A percentile compares a stretch with the other conserved stretches of the same genome.
phyloP scores from a whole-genome alignment of 2,888 invertebrate species.

The Mechanitis messenoides region DNA sequence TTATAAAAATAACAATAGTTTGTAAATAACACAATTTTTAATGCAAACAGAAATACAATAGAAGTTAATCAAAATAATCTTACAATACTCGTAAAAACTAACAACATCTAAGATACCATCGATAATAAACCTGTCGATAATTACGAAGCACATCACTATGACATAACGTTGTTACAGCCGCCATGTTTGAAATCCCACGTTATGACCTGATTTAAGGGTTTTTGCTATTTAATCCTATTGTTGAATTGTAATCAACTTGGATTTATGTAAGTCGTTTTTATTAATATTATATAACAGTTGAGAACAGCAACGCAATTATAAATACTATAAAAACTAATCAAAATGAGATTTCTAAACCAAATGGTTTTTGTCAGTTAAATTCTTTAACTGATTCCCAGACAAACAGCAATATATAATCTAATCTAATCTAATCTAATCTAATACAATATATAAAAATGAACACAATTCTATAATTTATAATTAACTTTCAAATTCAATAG shows the following conservation, averaged over 20 bases:
- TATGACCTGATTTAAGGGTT: slow-evolving; percentile 23
- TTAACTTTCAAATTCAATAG: too few species aligned
- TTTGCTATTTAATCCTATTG: slow-evolving; percentile 23
- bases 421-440: too few species aligned
- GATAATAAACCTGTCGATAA: slow-evolving; percentile 25
- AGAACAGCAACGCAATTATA: not conserved
- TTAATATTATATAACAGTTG: slow-evolving; percentile 11
- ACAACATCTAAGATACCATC: slow-evolving; percentile 17
- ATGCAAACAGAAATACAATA: not conserved
- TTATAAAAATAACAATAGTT: not conserved
- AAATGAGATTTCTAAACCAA: not conserved
- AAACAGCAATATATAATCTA: too few species aligned
- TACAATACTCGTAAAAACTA: slow-evolving; percentile 6
- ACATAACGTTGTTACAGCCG: slow-evolving; percentile 22
- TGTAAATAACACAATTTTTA: not conserved
- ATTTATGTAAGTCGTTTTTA: slow-evolving; percentile 15
- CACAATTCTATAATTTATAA: too few species aligned
- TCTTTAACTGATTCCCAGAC: too few species aligned
- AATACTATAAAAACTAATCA: not conserved
- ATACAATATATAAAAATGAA: too few species aligned
- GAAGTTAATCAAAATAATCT: not conserved
- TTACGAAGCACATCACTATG: slow-evolving; percentile 19
- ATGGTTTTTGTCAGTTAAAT: too few species aligned
- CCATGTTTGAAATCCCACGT: slow-evolving; percentile 24
- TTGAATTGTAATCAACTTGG: slow-evolving; percentile 14